phyloP scores from a whole-genome alignment of 2,888 invertebrate genomes.

The Diadromus collaris region DNA sequence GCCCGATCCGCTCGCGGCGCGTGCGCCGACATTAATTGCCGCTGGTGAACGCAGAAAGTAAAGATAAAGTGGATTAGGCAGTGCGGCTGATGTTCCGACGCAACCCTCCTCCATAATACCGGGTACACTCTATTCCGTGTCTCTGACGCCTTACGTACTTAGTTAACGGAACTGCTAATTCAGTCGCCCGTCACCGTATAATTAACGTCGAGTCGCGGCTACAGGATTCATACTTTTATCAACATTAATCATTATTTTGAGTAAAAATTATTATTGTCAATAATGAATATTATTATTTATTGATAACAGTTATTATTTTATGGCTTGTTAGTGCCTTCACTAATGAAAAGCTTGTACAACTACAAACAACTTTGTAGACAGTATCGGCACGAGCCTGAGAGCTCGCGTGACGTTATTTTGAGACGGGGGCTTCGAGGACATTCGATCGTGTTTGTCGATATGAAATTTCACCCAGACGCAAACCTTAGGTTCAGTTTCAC shows the following conservation, averaged over 20 bases:
- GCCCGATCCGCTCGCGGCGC: conserved; percentile 6
- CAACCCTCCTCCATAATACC: background rate
- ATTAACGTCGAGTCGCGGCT: too few relatives aligned
- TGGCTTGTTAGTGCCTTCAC: background rate
- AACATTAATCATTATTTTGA: too few relatives aligned
- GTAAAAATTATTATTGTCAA: too few relatives aligned
- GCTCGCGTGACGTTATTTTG: background rate
- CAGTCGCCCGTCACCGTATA: too few relatives aligned
- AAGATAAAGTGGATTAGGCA: conserved; percentile 45
- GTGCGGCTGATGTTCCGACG: conserved; percentile 28
- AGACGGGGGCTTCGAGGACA: background rate
- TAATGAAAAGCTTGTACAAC: background rate
- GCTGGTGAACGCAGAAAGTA: conserved; percentile 40
- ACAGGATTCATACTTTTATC: too few relatives aligned
- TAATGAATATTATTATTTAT: too few relatives aligned
- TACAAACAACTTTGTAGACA: background rate
- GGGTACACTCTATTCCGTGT: too few relatives aligned
- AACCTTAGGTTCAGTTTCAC: background rate
- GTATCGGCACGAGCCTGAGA: background rate
- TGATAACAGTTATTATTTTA: too few relatives aligned
- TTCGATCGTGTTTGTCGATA: background rate
- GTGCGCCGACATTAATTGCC: conserved; percentile 47
- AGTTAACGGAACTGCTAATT: too few relatives aligned
- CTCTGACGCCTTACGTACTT: too few relatives aligned
- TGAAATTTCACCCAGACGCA: background rate